phyloP scores from a whole-genome alignment of 2,888 invertebrate species.

The Machimus rusticus region DNA sequence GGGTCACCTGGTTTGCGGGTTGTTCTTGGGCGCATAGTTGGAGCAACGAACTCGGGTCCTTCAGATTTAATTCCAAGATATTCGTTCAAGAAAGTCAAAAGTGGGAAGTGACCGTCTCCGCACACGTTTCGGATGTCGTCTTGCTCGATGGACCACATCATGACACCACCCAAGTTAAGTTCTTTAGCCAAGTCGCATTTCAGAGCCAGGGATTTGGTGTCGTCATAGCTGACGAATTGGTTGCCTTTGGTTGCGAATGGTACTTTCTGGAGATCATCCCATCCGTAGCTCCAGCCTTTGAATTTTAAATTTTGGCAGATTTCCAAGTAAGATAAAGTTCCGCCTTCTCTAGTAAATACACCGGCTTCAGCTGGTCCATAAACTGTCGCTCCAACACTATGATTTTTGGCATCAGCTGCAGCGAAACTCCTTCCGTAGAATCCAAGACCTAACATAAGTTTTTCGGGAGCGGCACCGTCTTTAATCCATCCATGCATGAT shows the following conservation, averaged over 20 bases:
- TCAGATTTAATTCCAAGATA: neutral
- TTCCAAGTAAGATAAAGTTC: slow-evolving; percentile 67
- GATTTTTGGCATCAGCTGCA: slow-evolving; percentile 57
- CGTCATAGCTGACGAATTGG: slow-evolving; percentile 63
- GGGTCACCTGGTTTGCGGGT: neutral
- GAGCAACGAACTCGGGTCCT: neutral
- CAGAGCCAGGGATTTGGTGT: slow-evolving; percentile 54
- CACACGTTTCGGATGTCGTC: slow-evolving; percentile 62
- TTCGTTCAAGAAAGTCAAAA: slow-evolving; percentile 15
- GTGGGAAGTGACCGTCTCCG: slow-evolving; percentile 7
- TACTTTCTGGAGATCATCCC: slow-evolving; percentile 55
- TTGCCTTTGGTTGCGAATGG: slow-evolving; percentile 59
- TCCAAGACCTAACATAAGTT: slow-evolving; percentile 61
- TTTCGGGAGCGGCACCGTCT: slow-evolving; percentile 56
- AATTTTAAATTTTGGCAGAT: slow-evolving; percentile 59
- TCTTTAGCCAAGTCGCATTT: slow-evolving; percentile 59
- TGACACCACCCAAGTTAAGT: slow-evolving; percentile 65
- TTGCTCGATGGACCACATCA: slow-evolving; percentile 71
- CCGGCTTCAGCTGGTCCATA: slow-evolving; percentile 63
- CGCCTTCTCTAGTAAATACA: slow-evolving; percentile 64
- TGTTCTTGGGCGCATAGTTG: neutral
- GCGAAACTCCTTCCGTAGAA: slow-evolving; percentile 61
- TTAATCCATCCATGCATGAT: slow-evolving; percentile 28
- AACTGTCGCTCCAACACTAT: slow-evolving; percentile 63
- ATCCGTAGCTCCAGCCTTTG: slow-evolving; percentile 55